Conservation (phyloP, 2,113 vertebrate genomes). For the Casuarius casuarius region DNA sequence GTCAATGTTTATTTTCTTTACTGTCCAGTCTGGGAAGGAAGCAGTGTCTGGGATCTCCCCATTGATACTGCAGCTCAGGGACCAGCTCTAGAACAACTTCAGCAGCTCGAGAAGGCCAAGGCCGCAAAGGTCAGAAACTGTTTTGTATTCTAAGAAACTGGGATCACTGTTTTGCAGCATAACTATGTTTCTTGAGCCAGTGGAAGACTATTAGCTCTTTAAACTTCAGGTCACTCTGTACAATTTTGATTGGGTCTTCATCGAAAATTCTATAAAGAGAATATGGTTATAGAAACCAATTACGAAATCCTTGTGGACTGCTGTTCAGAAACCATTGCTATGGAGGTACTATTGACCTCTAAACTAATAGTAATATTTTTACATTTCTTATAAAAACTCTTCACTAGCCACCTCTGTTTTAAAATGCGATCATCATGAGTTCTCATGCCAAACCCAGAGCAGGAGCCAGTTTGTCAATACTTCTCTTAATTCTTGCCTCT, state of each 20-base stretch:
- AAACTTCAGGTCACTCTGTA: background rate
- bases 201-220: background rate
- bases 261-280: background rate
- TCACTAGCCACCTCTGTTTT: background rate
- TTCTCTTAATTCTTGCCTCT: background rate
- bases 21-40: slow-evolving; percentile 91
- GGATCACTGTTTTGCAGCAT: background rate
- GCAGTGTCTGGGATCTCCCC: slow-evolving; percentile 98
- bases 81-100: slow-evolving; percentile 94
- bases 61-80: slow-evolving; percentile 89
- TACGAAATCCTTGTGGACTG: background rate
- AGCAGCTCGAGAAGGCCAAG: slow-evolving; percentile 96
- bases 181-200: background rate
- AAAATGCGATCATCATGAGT: background rate
- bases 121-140: slow-evolving; percentile 82
- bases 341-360: slow-evolving; percentile 13
- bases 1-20: slow-evolving; percentile 54
- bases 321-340: background rate
- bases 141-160: slow-evolving; percentile 13
- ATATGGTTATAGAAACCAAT: background rate
- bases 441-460: background rate
- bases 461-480: background rate
- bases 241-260: background rate
- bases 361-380: background rate
- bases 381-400: background rate